Conservation (phyloP, 2,888 invertebrate species). For the Aquatica leii region DNA sequence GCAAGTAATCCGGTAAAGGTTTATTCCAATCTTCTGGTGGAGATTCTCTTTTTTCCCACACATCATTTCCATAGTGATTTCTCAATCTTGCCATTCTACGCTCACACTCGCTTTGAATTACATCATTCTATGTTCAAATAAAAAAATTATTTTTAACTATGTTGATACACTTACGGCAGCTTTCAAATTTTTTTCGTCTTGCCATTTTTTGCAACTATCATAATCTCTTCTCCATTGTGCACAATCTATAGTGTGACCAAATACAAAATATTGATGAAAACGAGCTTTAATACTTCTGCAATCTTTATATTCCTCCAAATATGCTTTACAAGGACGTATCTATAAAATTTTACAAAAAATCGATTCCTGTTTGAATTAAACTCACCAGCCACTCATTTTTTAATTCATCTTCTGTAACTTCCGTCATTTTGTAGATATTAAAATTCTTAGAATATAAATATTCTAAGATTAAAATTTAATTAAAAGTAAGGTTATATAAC, state of each 20-base stretch:
- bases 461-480: no score
- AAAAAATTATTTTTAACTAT: conserved; percentile 18
- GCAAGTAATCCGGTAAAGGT: conserved; percentile 80
- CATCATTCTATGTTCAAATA: conserved; percentile 62
- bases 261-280: conserved; percentile 87
- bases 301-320: conserved; percentile 82
- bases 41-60: conserved; percentile 77
- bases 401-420: not conserved
- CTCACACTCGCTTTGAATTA: conserved; percentile 76
- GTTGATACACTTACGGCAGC: conserved; percentile 69
- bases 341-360: conserved; percentile 54
- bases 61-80: conserved; percentile 76
- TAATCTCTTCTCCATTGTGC: conserved; percentile 81
- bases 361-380: not conserved
- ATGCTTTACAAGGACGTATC: conserved; percentile 82
- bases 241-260: conserved; percentile 78
- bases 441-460: no score
- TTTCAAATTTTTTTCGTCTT: conserved; percentile 66
- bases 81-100: conserved; percentile 70
- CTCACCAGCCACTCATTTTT: conserved; percentile 15
- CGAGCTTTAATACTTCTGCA: conserved; percentile 78
- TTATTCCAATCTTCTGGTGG: conserved; percentile 86
- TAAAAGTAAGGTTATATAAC: no score
- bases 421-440: no score
- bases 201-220: conserved; percentile 77